Conservation (phyloP, 2,113 vertebrate genomes). For the Thinocorus orbignyianus region DNA sequence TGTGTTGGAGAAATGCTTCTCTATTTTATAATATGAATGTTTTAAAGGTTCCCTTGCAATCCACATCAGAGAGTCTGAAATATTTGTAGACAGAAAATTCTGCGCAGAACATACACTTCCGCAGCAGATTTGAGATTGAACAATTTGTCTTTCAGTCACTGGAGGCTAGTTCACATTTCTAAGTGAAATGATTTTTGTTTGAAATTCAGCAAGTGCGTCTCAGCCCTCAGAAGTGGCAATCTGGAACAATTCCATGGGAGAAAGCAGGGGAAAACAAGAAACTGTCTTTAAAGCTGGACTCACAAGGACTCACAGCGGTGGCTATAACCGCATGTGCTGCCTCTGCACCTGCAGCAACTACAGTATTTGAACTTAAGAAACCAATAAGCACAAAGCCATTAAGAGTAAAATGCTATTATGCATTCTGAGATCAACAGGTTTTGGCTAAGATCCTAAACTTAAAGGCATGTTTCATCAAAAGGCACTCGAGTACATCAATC, state of each 20-base stretch:
- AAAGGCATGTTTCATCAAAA: not conserved
- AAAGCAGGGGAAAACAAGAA: not conserved
- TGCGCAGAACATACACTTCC: not conserved
- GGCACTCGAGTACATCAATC: not conserved
- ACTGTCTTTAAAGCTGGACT: not conserved
- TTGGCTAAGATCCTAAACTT: not conserved
- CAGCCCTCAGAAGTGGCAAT: not conserved
- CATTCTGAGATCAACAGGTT: not conserved
- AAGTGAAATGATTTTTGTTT: not conserved
- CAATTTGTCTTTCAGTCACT: not conserved
- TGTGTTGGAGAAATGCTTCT: not conserved
- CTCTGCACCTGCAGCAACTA: not conserved
- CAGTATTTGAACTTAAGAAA: not conserved
- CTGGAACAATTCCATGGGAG: not conserved
- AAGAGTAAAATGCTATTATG: not conserved
- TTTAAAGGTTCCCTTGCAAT: not conserved
- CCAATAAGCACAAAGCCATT: not conserved
- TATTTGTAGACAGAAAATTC: not conserved
- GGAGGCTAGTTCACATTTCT: not conserved
- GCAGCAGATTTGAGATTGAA: not conserved
- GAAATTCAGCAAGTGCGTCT: not conserved
- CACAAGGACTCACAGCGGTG: not conserved
- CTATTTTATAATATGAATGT: not conserved
- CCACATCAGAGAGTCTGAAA: not conserved
- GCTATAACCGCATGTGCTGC: accelerated